These are phyloP conservation scores for Teleogryllus occipitalis DNA, from an alignment of 1,140 invertebrate genomes.

Conservation along the genomic window DNA sequence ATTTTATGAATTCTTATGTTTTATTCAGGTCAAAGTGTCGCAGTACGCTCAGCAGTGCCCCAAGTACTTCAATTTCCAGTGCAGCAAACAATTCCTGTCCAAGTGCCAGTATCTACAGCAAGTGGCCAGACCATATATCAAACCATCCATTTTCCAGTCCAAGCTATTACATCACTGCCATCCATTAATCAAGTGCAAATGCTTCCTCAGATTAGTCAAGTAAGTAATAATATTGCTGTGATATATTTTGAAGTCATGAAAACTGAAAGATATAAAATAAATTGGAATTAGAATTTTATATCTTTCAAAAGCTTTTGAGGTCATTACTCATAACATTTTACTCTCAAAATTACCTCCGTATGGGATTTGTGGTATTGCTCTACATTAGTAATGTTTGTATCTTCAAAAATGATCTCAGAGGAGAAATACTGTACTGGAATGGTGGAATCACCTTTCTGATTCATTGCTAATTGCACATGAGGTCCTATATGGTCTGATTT, in stretches of 20 bases:
- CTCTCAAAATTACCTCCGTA: too few species aligned
- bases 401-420: too few species aligned
- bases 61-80: slow-evolving; percentile 70
- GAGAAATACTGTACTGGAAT: too few species aligned
- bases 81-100: slow-evolving; percentile 81
- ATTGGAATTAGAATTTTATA: neutral
- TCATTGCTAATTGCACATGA: too few species aligned
- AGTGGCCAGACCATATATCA: slow-evolving; percentile 90
- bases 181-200: slow-evolving; percentile 54
- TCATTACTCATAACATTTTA: too few species aligned
- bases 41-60: slow-evolving; percentile 49
- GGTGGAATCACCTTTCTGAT: too few species aligned
- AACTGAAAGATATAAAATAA: neutral
- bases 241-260: neutral
- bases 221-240: slow-evolving; percentile 25
- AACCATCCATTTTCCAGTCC: slow-evolving; percentile 83
- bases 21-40: slow-evolving; percentile 61
- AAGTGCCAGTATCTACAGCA: slow-evolving; percentile 80
- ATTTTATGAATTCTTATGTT: neutral
- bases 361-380: too few species aligned
- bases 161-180: slow-evolving; percentile 51
- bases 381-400: too few species aligned
- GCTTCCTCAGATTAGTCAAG: slow-evolving; percentile 49
- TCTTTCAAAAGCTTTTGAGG: neutral
- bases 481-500: too few species aligned